Base-by-base conservation (phyloP, 2,113 vertebrate genomes). In the Pteropus alecto region DNA sequence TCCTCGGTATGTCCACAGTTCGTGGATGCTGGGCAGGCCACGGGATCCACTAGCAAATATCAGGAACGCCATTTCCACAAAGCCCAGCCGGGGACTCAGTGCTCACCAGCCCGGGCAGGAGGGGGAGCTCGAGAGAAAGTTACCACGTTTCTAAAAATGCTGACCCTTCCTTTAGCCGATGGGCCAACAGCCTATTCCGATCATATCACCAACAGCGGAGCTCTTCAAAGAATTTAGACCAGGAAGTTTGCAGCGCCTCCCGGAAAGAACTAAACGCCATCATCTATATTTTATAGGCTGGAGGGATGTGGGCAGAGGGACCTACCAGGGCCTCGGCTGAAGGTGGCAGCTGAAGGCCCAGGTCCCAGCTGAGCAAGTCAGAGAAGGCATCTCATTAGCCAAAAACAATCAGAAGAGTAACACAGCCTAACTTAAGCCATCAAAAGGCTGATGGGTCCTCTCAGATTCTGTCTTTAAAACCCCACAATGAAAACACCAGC, bases 241-340 rank as follows among this genome's bases (percentile, higher is more conserved):
- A 1, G 56, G 58, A 74, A 18, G 24, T 41, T 51, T 38, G 46
- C 92, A n/a, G 65, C 0, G 19, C 7, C 28, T 35, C 30, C n/a
- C 11, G 33, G 35, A 19, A 46, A 63, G 58, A 56, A 41, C 13
- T 0, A 1, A 28, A 19, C 0, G 1, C 28, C 4, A 2, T 4
- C 14, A 1, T 18, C 30, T 19, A 14, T 22, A 12, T 4, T 18
- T 41, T 38, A 7, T 5, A 58, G 54, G 18, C 9, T 18, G 4
- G 41, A 82, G 56, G 33, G 26, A 28, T 33, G 26, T 1, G 26
- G 6, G n/a, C 3, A 3, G 12, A 4, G n/a, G n/a, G 2, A 14
- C n/a, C 54, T 35, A 3, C 6, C 38, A 16, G 26, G 67, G 35
- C 9, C 30, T 30, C 46, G 2, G 11, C 46, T 46, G 33, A 28